Evolutionary conservation across 2,888 invertebrate genomes (phyloP).

Genomic region (Ctenicera cuprea): DNA sequence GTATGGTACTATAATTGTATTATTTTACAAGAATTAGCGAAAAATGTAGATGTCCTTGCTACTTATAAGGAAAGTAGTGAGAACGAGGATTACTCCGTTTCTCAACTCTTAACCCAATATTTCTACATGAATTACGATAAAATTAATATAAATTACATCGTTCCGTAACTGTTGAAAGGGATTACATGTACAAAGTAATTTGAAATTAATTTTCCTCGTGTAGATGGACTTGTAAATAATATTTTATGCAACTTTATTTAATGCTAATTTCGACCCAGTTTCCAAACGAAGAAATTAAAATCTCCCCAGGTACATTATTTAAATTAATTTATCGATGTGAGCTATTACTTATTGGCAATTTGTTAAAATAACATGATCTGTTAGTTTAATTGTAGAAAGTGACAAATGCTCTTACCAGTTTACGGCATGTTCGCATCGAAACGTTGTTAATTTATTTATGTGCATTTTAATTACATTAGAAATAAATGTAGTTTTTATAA

Average conservation of each 20-base stretch:
- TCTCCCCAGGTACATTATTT: constrained; percentile 4
- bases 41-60: constrained; percentile 33
- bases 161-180: constrained; percentile 1
- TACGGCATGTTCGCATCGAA: neutral
- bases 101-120: constrained; percentile 26
- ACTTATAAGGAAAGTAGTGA: constrained; percentile 15
- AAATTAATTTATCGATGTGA: constrained; percentile 32
- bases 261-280: constrained; percentile 38
- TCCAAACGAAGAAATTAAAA: constrained; percentile 11
- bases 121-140: constrained; percentile 9
- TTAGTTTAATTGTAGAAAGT: constrained; percentile 22
- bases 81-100: constrained; percentile 10
- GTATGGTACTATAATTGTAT: constrained; percentile 23
- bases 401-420: constrained; percentile 17
- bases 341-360: constrained; percentile 20
- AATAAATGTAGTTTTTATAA: too few species aligned
- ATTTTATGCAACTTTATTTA: constrained; percentile 30
- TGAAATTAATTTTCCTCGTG: constrained; percentile 12
- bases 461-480: neutral
- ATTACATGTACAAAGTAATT: constrained; percentile 8
- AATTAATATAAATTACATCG: constrained; percentile 7
- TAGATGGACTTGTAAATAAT: constrained; percentile 5
- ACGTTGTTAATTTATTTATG: constrained; percentile 17
- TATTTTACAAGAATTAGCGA: constrained; percentile 32
- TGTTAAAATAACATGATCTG: constrained; percentile 20